Conservation (phyloP, 2,888 invertebrate genomes). For the Hetaerina titia region DNA sequence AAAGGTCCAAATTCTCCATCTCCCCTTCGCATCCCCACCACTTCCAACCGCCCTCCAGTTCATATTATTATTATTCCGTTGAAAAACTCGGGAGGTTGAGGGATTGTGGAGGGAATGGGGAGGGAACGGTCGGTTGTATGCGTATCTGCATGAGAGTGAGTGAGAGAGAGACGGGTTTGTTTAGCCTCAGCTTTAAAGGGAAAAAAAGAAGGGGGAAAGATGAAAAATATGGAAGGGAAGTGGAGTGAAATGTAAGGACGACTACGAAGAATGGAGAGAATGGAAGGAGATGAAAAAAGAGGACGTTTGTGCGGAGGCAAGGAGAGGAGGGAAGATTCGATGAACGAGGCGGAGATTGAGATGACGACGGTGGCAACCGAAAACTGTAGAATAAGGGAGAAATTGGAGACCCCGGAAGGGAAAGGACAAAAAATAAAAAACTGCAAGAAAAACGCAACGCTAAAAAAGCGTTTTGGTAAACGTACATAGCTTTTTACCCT, state of each 20-base stretch:
- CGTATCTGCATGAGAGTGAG: not conserved
- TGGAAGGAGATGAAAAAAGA: not conserved
- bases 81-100: not conserved
- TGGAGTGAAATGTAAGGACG: not conserved
- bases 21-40: not conserved
- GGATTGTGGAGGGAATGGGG: not conserved
- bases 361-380: not conserved
- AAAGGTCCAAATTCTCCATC: not conserved
- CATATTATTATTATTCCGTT: constrained; percentile 28
- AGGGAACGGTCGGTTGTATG: not conserved
- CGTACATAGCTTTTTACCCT: too few relatives aligned
- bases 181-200: not conserved
- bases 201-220: not conserved
- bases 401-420: too few relatives aligned
- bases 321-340: not conserved
- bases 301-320: not conserved
- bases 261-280: not conserved
- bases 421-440: too few relatives aligned
- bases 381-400: not conserved
- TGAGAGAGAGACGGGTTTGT: not conserved
- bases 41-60: not conserved
- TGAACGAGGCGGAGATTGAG: not conserved
- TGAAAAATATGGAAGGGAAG: not conserved
- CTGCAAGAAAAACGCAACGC: too few relatives aligned
- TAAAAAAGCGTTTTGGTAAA: too few relatives aligned